A percentile compares a stretch with the other conserved stretches of the same genome.
phyloP scores from a whole-genome alignment of 2,888 invertebrate genomes.

The Amblyjoppa proteus region DNA sequence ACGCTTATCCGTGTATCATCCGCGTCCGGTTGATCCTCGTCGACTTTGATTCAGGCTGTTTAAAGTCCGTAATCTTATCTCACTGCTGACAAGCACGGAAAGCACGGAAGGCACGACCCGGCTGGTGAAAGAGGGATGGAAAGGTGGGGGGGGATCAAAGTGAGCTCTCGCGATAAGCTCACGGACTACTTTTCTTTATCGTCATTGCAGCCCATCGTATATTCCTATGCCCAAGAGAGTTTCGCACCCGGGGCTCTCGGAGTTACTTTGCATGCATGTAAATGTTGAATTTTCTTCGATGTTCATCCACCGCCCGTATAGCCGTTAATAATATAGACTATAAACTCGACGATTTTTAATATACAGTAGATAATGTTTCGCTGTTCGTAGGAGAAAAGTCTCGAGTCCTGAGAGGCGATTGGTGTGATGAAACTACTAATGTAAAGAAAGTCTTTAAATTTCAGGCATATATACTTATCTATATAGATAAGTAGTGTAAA shows the following conservation, averaged over 20 bases:
- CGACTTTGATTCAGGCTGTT: conserved; percentile 47
- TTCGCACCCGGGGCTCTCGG: conserved; percentile 11
- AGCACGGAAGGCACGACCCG: background rate
- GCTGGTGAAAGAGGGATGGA: background rate
- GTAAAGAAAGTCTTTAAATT: conserved; percentile 34
- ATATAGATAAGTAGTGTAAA: background rate
- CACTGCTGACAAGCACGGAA: conserved; percentile 26
- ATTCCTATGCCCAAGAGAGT: conserved; percentile 4
- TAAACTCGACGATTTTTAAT: background rate
- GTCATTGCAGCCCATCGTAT: conserved; percentile 7
- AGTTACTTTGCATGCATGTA: conserved; percentile 13
- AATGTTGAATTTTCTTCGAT: background rate
- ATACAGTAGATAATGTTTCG: background rate
- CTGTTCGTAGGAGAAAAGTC: background rate
- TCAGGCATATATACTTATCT: background rate
- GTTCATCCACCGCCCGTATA: background rate
- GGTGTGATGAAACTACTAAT: background rate
- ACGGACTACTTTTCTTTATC: conserved; percentile 26
- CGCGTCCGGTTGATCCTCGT: conserved; percentile 29
- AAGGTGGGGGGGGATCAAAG: conserved; percentile 12
- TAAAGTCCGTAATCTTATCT: conserved; percentile 54
- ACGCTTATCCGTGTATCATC: conserved; percentile 49
- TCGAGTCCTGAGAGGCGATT: background rate
- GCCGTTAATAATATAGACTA: background rate
- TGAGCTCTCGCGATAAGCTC: conserved; percentile 38